Base-by-base conservation (phyloP, 2,113 vertebrate species). In the Aix galericulata region DNA sequence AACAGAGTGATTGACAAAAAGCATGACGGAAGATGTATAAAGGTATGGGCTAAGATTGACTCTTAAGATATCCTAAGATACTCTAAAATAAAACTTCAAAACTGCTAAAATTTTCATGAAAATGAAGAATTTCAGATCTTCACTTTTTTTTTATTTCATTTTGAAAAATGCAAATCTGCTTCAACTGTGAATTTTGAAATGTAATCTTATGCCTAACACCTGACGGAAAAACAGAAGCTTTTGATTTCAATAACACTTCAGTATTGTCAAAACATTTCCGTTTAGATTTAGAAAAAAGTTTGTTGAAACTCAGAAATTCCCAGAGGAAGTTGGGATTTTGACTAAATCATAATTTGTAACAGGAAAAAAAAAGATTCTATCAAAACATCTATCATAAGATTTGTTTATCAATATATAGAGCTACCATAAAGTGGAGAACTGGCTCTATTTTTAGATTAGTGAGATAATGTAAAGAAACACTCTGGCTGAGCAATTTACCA, bases 1-100 rank as follows among this genome's bases (percentile, higher is more conserved):
- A 85, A 87, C 71, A 73, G 5, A 6, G 13, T 1, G 21, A 25
- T 96, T 2, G 94, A 92, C 86, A 96, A 96, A 94, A 96, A 60
- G 66, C 89, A 97, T 2, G 89, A 96, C 0, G 96, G 96, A 77
- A 90, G 38, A 87, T 97, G 96, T 9, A 62, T 93, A 22, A 25
- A 11, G 96, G 96, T 97, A 94, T 0, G 27, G 52, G 14, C 50
- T 6, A 9, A 40, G 18, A 20, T 15, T 0, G 1, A 26, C 32
- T 48, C 46, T 21, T 21, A 48, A 48, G 46, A 48, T 48, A 22
- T 48, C 46, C 46, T 48, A 48, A 48, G 18, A 48, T 48, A 48
- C 46, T 48, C 46, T 48, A 48, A 48, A 21, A 48, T 48, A 73
- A 4, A 18, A 77, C 26, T 56, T 32, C 69, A 72, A 53, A 42